phyloP scores from a whole-genome alignment of 2,113 vertebrate species.

The Oriolus oriolus region DNA sequence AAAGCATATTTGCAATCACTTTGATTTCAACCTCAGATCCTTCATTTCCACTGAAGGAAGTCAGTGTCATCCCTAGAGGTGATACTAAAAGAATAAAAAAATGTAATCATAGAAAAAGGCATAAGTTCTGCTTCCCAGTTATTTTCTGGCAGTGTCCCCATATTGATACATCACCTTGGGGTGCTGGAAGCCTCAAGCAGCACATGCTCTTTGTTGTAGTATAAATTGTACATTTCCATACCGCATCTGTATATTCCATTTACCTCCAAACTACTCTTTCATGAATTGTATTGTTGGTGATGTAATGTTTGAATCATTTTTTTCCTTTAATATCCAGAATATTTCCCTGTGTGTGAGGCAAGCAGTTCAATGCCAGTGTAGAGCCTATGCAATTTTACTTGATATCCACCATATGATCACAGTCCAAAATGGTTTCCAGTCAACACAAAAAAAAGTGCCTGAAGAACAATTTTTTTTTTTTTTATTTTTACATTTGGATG shows the following conservation, averaged over 20 bases:
- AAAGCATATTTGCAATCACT: background rate
- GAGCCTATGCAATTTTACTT: background rate
- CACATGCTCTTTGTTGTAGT: background rate
- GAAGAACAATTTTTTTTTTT: background rate
- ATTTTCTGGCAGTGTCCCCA: background rate
- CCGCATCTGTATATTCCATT: background rate
- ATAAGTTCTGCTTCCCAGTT: background rate
- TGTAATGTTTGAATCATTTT: background rate
- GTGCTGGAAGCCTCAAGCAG: background rate
- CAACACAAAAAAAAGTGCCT: background rate
- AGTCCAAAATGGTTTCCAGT: background rate
- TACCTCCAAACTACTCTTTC: background rate
- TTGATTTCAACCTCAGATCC: background rate
- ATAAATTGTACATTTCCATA: background rate
- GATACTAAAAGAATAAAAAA: background rate
- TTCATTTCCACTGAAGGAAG: background rate
- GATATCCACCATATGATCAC: background rate
- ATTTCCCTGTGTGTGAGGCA: background rate
- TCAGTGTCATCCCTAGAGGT: background rate
- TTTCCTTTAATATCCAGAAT: background rate
- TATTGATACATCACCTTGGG: background rate
- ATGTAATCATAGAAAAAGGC: fast-evolving
- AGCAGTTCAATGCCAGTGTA: background rate
- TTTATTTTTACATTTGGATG: background rate
- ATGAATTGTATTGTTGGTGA: background rate